Conservation (phyloP, 2,888 invertebrate species). For the Odontocolon sp. region DNA sequence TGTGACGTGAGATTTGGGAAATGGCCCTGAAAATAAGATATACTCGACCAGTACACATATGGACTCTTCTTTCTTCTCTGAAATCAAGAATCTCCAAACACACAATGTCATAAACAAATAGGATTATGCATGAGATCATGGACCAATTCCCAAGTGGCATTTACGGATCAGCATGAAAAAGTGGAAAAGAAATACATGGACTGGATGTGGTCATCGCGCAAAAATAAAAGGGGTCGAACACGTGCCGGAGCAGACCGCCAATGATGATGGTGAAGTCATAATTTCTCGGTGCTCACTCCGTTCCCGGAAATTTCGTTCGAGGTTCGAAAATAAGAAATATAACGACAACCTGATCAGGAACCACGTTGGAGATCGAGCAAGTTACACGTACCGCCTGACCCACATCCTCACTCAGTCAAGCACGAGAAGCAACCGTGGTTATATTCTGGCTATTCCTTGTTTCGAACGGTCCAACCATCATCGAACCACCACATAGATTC, state of each 20-base stretch:
- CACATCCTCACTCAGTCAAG: constrained; percentile 17
- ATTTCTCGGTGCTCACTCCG: constrained; percentile 27
- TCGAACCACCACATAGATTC: constrained; percentile 17
- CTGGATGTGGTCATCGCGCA: constrained; percentile 42
- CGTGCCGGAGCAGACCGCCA: constrained; percentile 60
- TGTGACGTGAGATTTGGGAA: not conserved
- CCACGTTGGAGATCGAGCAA: not conserved
- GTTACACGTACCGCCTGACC: constrained; percentile 24
- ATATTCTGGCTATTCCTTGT: constrained; percentile 7
- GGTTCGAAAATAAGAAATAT: constrained; percentile 66
- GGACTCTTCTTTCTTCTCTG: not conserved
- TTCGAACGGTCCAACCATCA: not conserved
- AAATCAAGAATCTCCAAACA: not conserved
- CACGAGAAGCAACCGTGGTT: constrained; percentile 16
- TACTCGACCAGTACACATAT: not conserved
- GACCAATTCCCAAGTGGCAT: too few species aligned
- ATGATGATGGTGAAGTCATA: constrained; percentile 1
- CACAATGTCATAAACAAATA: too few species aligned
- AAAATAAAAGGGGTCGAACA: constrained; percentile 67
- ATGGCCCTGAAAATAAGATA: not conserved
- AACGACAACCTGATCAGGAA: constrained; percentile 37
- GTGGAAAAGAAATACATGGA: not conserved
- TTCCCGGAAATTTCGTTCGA: constrained; percentile 64
- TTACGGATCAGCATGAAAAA: too few species aligned
- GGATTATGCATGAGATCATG: too few species aligned